Evolutionary conservation across 2,113 vertebrate genomes (phyloP).

Genomic region (Isurus oxyrinchus): DNA sequence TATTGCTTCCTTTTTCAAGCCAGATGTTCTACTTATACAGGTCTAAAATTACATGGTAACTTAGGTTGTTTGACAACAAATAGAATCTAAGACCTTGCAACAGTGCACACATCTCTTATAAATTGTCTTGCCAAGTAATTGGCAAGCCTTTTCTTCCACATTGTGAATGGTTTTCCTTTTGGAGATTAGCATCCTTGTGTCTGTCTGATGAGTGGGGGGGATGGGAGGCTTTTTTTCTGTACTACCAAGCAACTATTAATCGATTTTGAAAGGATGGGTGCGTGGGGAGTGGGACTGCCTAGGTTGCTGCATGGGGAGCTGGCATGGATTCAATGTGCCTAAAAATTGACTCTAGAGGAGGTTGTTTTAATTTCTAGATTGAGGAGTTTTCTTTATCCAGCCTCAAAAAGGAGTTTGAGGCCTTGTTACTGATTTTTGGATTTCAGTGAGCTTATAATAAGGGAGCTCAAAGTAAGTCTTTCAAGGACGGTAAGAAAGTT

Average conservation of each 20-base stretch:
- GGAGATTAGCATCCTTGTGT: too few species aligned
- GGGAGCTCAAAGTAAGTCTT: background rate
- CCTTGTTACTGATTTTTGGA: background rate
- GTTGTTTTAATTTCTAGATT: background rate
- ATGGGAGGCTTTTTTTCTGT: too few species aligned
- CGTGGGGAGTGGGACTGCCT: too few species aligned
- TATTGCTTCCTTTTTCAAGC: background rate
- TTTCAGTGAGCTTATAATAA: background rate
- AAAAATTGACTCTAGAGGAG: too few species aligned
- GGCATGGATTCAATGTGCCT: too few species aligned
- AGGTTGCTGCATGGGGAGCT: too few species aligned
- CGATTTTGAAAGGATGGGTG: too few species aligned
- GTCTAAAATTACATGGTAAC: background rate
- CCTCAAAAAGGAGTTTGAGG: background rate
- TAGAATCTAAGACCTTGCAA: background rate
- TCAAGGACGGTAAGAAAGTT: background rate
- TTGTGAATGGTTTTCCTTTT: too few species aligned
- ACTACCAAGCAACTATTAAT: too few species aligned
- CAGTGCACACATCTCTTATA: background rate
- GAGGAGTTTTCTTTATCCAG: background rate
- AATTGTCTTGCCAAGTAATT: background rate
- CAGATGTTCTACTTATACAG: background rate
- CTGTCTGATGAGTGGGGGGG: too few species aligned
- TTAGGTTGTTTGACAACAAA: background rate
- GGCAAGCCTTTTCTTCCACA: too few species aligned